Percentiles rank a stretch among this genome's conserved stretches.
Evolutionary conservation across 1,140 invertebrate genomes (phyloP).

Genomic region (Drosophila parvula): DNA sequence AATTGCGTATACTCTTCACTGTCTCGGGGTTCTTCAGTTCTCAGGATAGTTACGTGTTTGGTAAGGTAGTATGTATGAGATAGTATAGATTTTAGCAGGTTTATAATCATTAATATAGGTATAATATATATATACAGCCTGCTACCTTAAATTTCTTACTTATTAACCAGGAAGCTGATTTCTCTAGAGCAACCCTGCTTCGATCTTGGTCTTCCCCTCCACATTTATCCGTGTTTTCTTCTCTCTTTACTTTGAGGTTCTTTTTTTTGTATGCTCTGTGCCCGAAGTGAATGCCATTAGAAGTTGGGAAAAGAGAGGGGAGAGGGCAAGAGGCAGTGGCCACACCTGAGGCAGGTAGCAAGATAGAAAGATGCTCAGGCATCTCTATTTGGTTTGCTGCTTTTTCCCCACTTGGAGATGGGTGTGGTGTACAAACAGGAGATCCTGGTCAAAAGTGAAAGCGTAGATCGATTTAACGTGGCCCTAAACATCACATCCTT

Average conservation of each 20-base stretch:
- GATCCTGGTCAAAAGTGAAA: slow-evolving; percentile 27
- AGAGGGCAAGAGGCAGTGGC: neutral
- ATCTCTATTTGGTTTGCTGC: slow-evolving; percentile 22
- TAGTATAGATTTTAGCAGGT: too few species aligned
- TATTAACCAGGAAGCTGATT: neutral
- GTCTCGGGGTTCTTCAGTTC: neutral
- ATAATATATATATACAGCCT: neutral
- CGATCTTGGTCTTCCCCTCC: neutral
- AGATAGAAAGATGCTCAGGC: slow-evolving; percentile 29
- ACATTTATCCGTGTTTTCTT: slow-evolving; percentile 12
- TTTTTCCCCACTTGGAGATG: slow-evolving; percentile 3
- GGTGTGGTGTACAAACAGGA: slow-evolving; percentile 22
- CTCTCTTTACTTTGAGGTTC: slow-evolving; percentile 22
- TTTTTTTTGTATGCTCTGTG: slow-evolving; percentile 11
- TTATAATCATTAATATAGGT: neutral
- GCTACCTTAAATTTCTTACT: neutral
- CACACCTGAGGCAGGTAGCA: slow-evolving; percentile 17
- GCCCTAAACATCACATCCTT: slow-evolving; percentile 3
- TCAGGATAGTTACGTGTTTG: too few species aligned
- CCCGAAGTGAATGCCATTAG: slow-evolving; percentile 38
- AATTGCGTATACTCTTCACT: neutral
- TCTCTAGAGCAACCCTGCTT: slow-evolving; percentile 8
- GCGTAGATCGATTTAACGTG: neutral
- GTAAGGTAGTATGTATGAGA: neutral
- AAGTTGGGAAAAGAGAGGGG: slow-evolving; percentile 9